phyloP scores from a whole-genome alignment of 2,888 invertebrate genomes.

The Geophilus truncorum region DNA sequence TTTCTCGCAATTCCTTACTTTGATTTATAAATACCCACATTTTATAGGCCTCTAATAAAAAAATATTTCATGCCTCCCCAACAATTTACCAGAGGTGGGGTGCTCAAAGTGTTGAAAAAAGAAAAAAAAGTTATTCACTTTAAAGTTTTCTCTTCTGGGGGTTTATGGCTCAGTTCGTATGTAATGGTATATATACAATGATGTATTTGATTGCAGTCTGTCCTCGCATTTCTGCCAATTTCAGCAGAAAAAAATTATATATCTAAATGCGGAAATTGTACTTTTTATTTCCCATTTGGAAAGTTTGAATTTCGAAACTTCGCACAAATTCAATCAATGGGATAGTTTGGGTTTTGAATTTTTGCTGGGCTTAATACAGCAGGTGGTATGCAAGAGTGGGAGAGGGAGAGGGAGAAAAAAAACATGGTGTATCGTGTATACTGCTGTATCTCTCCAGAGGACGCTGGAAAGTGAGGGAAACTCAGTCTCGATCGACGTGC shows the following conservation, averaged over 20 bases:
- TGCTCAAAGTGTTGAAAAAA: background rate
- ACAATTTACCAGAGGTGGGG: background rate
- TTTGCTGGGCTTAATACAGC: background rate
- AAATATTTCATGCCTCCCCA: background rate
- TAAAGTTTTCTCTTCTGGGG: background rate
- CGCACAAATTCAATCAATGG: background rate
- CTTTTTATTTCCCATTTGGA: background rate
- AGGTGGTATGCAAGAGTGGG: background rate
- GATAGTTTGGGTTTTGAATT: background rate
- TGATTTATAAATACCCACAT: background rate
- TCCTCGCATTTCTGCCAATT: background rate
- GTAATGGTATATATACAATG: background rate
- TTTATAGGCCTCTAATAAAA: background rate
- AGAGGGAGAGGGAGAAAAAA: background rate
- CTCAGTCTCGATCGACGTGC: background rate
- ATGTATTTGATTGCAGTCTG: background rate
- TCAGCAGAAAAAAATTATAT: background rate
- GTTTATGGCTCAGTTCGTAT: background rate
- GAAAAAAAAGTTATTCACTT: background rate
- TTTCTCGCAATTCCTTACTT: background rate
- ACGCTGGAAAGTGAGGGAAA: background rate
- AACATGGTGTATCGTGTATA: background rate
- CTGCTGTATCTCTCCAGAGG: background rate
- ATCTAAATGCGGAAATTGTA: background rate
- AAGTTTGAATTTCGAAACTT: background rate